Base-by-base conservation (phyloP, 2,888 invertebrate species). In the Callimorpha dominula region DNA sequence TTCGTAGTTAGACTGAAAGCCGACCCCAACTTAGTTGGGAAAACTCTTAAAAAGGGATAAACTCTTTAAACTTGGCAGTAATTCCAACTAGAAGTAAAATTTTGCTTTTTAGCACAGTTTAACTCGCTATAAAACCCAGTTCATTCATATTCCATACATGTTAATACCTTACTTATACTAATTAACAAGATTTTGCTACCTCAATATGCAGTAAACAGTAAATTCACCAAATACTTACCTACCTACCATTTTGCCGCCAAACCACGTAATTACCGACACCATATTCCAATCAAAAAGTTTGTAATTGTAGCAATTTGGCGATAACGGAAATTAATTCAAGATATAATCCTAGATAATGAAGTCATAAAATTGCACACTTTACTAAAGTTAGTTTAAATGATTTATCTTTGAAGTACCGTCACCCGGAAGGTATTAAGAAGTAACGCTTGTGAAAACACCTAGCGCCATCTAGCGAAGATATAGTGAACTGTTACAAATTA, bases 321-420 rank as follows among this genome's bases (percentile, higher is more conserved):
- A 66, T 65, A 49, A 54, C 68, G 71, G 73, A 73, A 54, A 74
- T 74, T 74, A 68, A 65, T 57, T 52, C 40, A 7, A 57, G 71
- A 68, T 74, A 65, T 68, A 57, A 71, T 64, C 64, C 42, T 15
- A 70, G 73, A 73, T 73, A 66, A 73, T 73, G 52, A 73, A 70
- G 73, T 66, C 57, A 70, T 73, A 73, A 66, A 73, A 71, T 67
- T 71, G 66, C 40, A 71, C 31, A 42, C 31, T 65, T 46, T 62
- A 67, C 11, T 67, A 50, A 7, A 9, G 31, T 62, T 62, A 31
- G 49, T 17, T 15, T 62, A 50, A 69, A 49, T 68, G 46, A 57
- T 68, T 60, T 60, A 14, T 68, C 17, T 67, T 50, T 70, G 50
- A 64, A 50, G 43, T 52, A 52, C 62, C 42, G 62, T n/a, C 49